These are phyloP conservation scores for Tachycineta bicolor DNA, from an alignment of 2,113 vertebrate species.

Conservation along the genomic window DNA sequence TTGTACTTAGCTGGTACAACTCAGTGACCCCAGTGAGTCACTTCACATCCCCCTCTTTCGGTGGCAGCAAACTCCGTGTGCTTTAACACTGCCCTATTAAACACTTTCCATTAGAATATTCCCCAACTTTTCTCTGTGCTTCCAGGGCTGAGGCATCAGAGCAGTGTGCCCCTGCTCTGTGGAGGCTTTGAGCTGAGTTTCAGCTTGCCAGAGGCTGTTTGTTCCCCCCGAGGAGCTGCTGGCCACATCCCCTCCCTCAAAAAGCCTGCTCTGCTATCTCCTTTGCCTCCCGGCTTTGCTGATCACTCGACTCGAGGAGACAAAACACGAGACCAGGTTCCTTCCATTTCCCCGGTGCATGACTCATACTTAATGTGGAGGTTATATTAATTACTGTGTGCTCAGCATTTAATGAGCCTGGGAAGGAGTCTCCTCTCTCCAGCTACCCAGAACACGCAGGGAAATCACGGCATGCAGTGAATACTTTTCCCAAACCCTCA, in stretches of 20 bases:
- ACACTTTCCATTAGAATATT: background rate
- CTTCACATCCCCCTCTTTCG: background rate
- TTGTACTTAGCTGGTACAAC: background rate
- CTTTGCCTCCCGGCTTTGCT: background rate
- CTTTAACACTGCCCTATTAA: background rate
- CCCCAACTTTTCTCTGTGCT: background rate
- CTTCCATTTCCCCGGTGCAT: background rate
- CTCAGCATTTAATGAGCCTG: constrained; percentile 28
- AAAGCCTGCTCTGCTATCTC: background rate
- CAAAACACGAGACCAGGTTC: background rate
- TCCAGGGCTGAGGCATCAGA: background rate
- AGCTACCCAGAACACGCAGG: fast-evolving
- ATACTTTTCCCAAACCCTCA: background rate
- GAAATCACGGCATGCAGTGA: background rate
- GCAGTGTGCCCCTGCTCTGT: background rate
- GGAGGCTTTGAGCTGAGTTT: background rate
- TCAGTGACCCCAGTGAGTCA: background rate
- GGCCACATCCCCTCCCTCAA: background rate
- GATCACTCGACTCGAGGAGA: background rate
- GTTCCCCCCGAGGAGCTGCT: background rate
- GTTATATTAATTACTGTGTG: constrained; percentile 28
- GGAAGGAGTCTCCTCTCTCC: background rate
- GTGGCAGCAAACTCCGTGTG: background rate
- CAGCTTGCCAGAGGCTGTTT: background rate
- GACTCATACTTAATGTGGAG: constrained; percentile 25